Percentiles rank a stretch among this genome's conserved stretches.
These are phyloP conservation scores for Myiozetetes cayanensis DNA, from an alignment of 2,113 vertebrate species.

Conservation along the genomic window DNA sequence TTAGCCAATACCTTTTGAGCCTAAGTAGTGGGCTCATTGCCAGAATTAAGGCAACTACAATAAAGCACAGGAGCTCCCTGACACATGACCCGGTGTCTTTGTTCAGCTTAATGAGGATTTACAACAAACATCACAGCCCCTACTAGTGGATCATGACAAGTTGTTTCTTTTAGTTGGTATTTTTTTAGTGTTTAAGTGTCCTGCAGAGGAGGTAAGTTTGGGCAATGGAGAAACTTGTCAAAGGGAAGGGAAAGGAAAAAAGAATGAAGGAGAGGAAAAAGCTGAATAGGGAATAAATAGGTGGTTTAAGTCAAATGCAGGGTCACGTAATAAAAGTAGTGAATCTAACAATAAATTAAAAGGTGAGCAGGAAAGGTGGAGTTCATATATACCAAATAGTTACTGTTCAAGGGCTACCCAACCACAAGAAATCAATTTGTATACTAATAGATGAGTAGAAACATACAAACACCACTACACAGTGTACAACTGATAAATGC, in stretches of 20 bases:
- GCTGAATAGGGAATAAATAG: neutral
- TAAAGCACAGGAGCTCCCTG: neutral
- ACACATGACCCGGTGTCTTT: neutral
- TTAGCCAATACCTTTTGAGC: neutral
- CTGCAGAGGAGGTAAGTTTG: neutral
- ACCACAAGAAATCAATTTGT: neutral
- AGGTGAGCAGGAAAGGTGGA: neutral
- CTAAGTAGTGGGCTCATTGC: neutral
- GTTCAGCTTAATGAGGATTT: neutral
- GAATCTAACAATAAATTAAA: neutral
- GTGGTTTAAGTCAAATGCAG: neutral
- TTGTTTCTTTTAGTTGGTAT: neutral
- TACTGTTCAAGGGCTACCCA: neutral
- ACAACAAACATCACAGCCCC: neutral
- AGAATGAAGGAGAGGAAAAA: neutral
- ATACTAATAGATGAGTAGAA: neutral
- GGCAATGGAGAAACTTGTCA: neutral
- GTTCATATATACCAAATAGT: neutral
- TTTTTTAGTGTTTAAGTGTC: neutral
- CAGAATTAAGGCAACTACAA: accelerated
- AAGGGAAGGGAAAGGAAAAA: neutral
- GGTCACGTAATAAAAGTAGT: neutral
- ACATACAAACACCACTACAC: neutral
- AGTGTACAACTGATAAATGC: neutral
- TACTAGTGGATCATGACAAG: neutral